Evolutionary conservation across 1,140 invertebrate genomes (phyloP).

Genomic region (Drosophila tani): DNA sequence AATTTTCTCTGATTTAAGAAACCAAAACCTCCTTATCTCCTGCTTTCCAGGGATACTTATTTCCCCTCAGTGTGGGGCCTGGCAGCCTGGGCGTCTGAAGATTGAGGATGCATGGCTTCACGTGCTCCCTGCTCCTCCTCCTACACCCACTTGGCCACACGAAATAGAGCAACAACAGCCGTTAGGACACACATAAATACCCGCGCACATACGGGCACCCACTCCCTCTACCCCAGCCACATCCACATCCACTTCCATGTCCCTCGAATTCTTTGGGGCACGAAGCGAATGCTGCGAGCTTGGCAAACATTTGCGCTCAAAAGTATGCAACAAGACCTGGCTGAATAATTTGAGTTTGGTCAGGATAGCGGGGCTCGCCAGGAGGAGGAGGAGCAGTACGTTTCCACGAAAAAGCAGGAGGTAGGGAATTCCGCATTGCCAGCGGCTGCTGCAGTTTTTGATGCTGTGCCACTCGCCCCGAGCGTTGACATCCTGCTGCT

Average conservation of each 20-base stretch:
- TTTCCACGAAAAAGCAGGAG: neutral
- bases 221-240: slow-evolving; percentile 6
- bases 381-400: neutral
- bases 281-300: slow-evolving; percentile 55
- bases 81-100: slow-evolving; percentile 15
- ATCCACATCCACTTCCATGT: slow-evolving; percentile 1
- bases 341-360: slow-evolving; percentile 78
- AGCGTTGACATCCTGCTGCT: slow-evolving; percentile 63
- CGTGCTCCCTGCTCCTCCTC: slow-evolving; percentile 12
- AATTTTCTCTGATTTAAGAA: neutral
- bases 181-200: slow-evolving; percentile 32
- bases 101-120: slow-evolving; percentile 42
- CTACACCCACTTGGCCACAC: slow-evolving; percentile 30
- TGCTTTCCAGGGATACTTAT: neutral
- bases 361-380: slow-evolving; percentile 28
- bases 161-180: slow-evolving; percentile 58
- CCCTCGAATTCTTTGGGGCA: slow-evolving; percentile 51
- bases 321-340: slow-evolving; percentile 80
- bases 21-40: too few species aligned
- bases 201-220: slow-evolving; percentile 25
- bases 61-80: slow-evolving; percentile 4
- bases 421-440: slow-evolving; percentile 56
- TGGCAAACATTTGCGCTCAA: slow-evolving; percentile 77
- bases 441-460: slow-evolving; percentile 53
- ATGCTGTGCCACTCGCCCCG: slow-evolving; percentile 44